A percentile compares a stretch with the other conserved stretches of the same genome.
phyloP scores from a whole-genome alignment of 2,888 invertebrate genomes.

The Lumbricus terrestris region DNA sequence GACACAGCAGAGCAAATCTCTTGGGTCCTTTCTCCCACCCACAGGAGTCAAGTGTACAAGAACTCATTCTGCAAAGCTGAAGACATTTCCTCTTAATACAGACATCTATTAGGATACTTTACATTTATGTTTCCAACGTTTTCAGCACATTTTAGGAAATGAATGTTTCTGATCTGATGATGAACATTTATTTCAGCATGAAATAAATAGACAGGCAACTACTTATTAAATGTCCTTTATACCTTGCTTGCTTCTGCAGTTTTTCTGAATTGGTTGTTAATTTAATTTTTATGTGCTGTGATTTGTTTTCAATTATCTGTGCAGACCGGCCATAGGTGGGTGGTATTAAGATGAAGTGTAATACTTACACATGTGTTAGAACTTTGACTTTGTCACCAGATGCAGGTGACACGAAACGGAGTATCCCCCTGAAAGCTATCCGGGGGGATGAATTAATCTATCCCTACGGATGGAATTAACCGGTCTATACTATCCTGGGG shows the following conservation, averaged over 20 bases:
- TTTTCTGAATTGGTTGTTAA: background rate
- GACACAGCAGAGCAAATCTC: conserved; percentile 36
- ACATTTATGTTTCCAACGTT: background rate
- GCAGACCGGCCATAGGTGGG: background rate
- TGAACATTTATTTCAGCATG: background rate
- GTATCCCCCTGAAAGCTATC: no score
- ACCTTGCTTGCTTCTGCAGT: background rate
- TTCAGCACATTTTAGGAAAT: background rate
- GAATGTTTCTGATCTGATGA: background rate
- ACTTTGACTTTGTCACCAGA: no score
- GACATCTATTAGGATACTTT: background rate
- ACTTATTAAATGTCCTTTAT: background rate
- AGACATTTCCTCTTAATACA: background rate
- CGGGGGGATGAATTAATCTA: no score
- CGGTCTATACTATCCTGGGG: no score
- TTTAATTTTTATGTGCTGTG: background rate
- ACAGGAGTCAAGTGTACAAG: conserved; percentile 11
- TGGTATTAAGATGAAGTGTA: background rate
- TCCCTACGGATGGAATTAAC: no score
- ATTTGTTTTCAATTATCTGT: background rate
- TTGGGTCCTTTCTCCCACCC: background rate
- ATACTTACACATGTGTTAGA: background rate
- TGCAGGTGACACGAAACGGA: no score
- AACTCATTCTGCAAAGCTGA: background rate
- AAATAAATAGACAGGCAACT: no score